These are phyloP conservation scores for Malachius bipustulatus DNA, from an alignment of 2,888 invertebrate species.

Conservation along the genomic window DNA sequence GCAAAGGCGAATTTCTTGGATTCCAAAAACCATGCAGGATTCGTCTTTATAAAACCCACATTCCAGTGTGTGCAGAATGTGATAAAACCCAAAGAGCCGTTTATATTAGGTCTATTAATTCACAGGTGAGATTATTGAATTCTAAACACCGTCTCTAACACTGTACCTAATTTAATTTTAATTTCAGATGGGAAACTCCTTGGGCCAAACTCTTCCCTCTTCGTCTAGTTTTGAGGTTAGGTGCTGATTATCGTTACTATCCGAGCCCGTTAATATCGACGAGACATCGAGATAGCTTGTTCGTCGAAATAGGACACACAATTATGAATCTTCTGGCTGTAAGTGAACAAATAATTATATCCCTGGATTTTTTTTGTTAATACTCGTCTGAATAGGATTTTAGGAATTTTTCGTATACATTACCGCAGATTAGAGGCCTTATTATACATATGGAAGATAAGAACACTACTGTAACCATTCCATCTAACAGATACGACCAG, in stretches of 20 bases:
- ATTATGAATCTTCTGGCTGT: constrained; percentile 73
- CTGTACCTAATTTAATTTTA: not conserved
- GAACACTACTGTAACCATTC: constrained; percentile 63
- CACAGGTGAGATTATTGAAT: constrained; percentile 54
- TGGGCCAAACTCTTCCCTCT: constrained; percentile 73
- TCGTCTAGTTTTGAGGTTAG: constrained; percentile 63
- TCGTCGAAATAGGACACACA: constrained; percentile 76
- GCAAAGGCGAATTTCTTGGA: constrained; percentile 49
- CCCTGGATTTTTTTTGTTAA: not conserved
- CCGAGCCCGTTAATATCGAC: constrained; percentile 73
- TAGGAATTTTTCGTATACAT: constrained; percentile 67
- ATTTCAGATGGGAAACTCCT: constrained; percentile 55
- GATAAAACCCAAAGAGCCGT: constrained; percentile 59
- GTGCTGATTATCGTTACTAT: constrained; percentile 77
- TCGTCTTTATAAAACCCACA: constrained; percentile 67
- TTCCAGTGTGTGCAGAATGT: constrained; percentile 72
- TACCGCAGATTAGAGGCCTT: constrained; percentile 64
- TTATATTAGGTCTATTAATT: constrained; percentile 64
- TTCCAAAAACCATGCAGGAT: constrained; percentile 65
- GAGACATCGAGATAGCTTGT: constrained; percentile 64
- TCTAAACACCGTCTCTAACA: no score
- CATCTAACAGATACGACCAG: constrained; percentile 60
- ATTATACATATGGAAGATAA: constrained; percentile 74
- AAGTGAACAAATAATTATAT: constrained; percentile 22
- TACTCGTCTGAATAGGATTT: constrained; percentile 51